Conservation (phyloP, 2,113 vertebrate genomes). For the Cyanoderma ruficeps region DNA sequence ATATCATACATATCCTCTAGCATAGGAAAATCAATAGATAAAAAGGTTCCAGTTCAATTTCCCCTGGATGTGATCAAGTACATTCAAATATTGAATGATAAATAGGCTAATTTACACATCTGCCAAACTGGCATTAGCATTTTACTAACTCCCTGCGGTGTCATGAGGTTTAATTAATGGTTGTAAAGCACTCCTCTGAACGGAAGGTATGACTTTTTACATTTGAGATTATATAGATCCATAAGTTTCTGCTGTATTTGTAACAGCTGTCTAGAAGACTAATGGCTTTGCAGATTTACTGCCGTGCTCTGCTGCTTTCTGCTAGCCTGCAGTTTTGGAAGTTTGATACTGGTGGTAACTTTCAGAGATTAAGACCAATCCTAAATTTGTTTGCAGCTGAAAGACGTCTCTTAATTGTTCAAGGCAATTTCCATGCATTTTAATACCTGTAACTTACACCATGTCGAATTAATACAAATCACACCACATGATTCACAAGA, state of each 20-base stretch:
- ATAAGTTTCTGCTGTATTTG: slow-evolving; percentile 24
- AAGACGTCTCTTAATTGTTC: not conserved
- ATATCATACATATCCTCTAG: not conserved
- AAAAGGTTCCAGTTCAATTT: slow-evolving; percentile 28
- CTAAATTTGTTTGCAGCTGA: not conserved
- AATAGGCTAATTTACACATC: slow-evolving; percentile 48
- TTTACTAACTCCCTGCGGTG: slow-evolving; percentile 33
- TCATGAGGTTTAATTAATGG: slow-evolving; percentile 41
- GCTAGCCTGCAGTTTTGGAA: not conserved
- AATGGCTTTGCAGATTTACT: slow-evolving; percentile 28
- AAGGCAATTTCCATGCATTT: not conserved
- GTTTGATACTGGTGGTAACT: not conserved
- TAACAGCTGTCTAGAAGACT: slow-evolving; percentile 30
- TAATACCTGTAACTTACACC: not conserved
- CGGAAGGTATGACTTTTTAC: slow-evolving; percentile 32
- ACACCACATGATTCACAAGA: not conserved
- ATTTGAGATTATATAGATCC: slow-evolving; percentile 21
- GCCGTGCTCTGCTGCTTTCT: slow-evolving; percentile 35
- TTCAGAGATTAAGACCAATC: not conserved
- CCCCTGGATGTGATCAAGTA: not conserved
- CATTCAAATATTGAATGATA: slow-evolving; percentile 42
- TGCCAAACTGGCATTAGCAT: slow-evolving; percentile 40
- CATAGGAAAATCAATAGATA: slow-evolving; percentile 2
- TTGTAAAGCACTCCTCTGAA: slow-evolving; percentile 36
- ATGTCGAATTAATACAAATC: not conserved